Conservation (phyloP, 2,113 vertebrate species). For the Chamaetylas fuelleborni region DNA sequence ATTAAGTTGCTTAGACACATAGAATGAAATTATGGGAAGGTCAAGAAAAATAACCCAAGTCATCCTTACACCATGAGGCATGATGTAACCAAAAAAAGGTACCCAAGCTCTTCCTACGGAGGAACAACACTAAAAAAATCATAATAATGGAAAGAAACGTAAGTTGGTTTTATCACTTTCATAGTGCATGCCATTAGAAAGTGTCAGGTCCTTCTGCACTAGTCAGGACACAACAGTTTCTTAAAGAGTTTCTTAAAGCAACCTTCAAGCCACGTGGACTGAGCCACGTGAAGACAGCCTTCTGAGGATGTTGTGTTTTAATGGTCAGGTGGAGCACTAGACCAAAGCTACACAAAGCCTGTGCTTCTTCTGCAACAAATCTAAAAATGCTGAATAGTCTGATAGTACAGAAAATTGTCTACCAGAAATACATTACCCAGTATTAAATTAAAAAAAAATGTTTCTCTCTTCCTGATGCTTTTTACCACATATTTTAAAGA, state of each 20-base stretch:
- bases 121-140: background rate
- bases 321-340: background rate
- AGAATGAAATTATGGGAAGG: background rate
- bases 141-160: background rate
- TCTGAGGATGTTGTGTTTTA: background rate
- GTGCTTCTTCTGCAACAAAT: background rate
- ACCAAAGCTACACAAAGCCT: background rate
- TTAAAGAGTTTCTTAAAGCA: background rate
- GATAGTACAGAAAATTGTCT: background rate
- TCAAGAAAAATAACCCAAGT: background rate
- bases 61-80: background rate
- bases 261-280: fast-evolving
- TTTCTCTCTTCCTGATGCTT: background rate
- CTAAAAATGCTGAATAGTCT: background rate
- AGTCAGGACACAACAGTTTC: background rate
- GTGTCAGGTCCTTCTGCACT: background rate
- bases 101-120: background rate
- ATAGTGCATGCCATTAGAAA: background rate
- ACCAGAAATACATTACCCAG: background rate
- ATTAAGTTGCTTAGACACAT: background rate
- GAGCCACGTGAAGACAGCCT: background rate
- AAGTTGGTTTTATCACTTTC: background rate
- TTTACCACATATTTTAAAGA: background rate
- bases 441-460: background rate
- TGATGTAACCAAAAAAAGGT: background rate